Evolutionary conservation across 2,797 vertebrate genomes (phyloP).

Genomic region (Euthynnus affinis): DNA sequence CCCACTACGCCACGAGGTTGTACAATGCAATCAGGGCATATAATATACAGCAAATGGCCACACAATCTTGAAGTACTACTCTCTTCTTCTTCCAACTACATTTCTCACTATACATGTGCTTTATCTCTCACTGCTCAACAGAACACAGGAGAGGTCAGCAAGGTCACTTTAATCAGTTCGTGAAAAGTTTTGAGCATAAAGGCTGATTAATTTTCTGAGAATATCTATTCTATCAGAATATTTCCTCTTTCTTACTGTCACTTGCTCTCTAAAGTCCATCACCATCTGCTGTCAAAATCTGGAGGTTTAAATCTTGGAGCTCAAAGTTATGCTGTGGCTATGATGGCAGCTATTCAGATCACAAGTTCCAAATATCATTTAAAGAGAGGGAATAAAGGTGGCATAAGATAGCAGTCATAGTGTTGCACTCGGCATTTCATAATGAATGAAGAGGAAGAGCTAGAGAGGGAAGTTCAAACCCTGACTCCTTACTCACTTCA

Average conservation of each 20-base stretch:
- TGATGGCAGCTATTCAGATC: no score
- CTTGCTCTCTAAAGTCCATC: slow-evolving; percentile 6
- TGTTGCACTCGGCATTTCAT: no score
- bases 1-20: slow-evolving; percentile 5
- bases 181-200: neutral
- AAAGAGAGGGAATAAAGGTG: no score
- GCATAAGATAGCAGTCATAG: no score
- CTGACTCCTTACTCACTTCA: no score
- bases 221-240: neutral
- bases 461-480: no score
- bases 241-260: slow-evolving; percentile 4
- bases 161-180: neutral
- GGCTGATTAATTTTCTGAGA: neutral
- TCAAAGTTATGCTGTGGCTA: neutral
- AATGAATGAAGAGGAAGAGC: no score
- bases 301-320: slow-evolving; percentile 7
- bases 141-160: neutral
- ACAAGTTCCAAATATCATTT: no score
- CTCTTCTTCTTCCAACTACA: neutral
- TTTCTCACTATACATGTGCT: neutral
- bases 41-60: neutral
- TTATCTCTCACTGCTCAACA: no score
- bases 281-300: slow-evolving; percentile 37
- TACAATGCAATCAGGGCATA: neutral
- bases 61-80: slow-evolving; percentile 3